Base-by-base conservation (phyloP, 2,797 vertebrate species). In the Falco concolor region DNA sequence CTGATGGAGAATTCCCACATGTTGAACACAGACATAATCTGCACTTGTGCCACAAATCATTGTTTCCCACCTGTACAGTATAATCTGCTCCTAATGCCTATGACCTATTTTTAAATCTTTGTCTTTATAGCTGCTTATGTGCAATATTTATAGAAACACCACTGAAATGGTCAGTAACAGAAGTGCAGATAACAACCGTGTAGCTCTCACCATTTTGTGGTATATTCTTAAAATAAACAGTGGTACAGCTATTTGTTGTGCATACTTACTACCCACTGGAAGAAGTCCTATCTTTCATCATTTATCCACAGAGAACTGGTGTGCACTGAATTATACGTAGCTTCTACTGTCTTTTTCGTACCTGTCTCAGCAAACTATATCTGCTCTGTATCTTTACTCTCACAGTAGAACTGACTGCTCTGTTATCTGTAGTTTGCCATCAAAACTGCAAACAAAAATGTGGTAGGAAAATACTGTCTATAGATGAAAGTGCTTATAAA, bases 21-120 rank as follows among this genome's bases (percentile, higher is more conserved):
- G 68, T 85, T 84, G 60, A 77, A 89, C 50, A 54, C 7, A 57
- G 30, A 27, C 44, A 30, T 69, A 70, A 89, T 89, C 81, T 95
- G 34, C 76, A 38, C 68, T 87, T 90, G 60, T 87, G 64, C 60
- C 64, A 92, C 93, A 83, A 95, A 72, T 85, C 34, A 25, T 82
- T 84, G 64, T 82, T 96, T 96, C 75, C 94, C 64, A 96, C 96
- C 96, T 94, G 83, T 90, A 68, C 38, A 40, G 64, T 77, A 70
- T 93, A 90, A 94, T 95, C 93, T 93, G 28, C 23, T 92, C 42
- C 60, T 89, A 90, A 94, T 88, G 49, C 77, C 56, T 72, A 6
- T 65, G 78, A 89, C 93, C 86, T 92, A 32, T 92, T 96, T 96
- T 90, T 17, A 90, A 94, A 79, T 87, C 80, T 91, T 70, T 59